Percentiles rank a stretch among this genome's conserved stretches.
These are phyloP conservation scores for Tonatia bakeri DNA, from an alignment of 2,113 vertebrate genomes.

Conservation along the genomic window DNA sequence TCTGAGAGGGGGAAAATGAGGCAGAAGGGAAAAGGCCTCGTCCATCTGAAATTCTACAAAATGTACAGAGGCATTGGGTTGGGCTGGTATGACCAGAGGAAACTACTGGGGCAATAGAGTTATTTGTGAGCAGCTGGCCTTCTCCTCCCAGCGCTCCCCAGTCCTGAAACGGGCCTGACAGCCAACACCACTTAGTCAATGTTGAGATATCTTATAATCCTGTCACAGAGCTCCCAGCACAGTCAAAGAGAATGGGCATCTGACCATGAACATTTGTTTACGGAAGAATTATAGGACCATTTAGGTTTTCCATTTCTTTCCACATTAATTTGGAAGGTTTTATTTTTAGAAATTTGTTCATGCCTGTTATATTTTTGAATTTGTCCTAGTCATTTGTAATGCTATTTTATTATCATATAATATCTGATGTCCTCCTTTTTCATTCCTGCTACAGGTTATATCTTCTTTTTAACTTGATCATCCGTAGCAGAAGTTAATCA, in stretches of 20 bases:
- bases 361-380: background rate
- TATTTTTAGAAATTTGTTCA: background rate
- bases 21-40: background rate
- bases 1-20: background rate
- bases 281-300: background rate
- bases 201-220: background rate
- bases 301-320: constrained; percentile 25
- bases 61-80: background rate
- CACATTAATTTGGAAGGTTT: background rate
- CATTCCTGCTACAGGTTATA: background rate
- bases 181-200: background rate
- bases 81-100: background rate
- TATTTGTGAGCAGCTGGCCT: background rate
- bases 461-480: background rate
- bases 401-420: background rate
- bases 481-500: background rate
- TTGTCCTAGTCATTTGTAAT: background rate
- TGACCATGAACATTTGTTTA: background rate
- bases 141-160: background rate
- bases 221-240: background rate
- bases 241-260: background rate
- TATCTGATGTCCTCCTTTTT: background rate
- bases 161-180: background rate
- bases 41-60: background rate
- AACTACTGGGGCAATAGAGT: background rate